Percentiles rank a stretch among this genome's conserved stretches.
phyloP scores from a whole-genome alignment of 2,113 vertebrate genomes.

The Ageneiosus marmoratus region DNA sequence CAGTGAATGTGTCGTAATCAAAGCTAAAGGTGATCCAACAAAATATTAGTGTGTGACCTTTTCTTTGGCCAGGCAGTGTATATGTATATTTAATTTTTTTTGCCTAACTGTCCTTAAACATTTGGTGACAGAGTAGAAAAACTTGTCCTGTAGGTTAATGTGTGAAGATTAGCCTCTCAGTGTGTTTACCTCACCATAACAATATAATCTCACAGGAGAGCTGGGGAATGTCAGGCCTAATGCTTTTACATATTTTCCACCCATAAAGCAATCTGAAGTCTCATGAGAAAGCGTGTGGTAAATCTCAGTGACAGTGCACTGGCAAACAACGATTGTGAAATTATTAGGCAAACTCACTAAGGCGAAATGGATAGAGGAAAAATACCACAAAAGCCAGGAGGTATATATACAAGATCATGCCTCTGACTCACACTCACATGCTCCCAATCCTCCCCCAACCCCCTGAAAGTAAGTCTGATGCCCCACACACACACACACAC shows the following conservation, averaged over 20 bases:
- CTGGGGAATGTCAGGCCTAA: conserved; percentile 20
- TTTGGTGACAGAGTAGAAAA: neutral
- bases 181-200: neutral
- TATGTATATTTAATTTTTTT: neutral
- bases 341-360: neutral
- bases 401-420: neutral
- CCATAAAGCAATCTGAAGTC: neutral
- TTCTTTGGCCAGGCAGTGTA: too few species aligned
- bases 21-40: too few species aligned
- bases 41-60: too few species aligned
- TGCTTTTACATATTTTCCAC: conserved; percentile 19
- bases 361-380: neutral
- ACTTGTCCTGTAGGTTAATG: neutral
- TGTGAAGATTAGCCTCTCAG: neutral
- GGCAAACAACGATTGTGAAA: neutral
- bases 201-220: neutral
- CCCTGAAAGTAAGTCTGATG: neutral
- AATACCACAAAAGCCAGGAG: neutral
- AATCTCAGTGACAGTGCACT: neutral
- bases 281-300: neutral
- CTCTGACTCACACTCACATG: neutral
- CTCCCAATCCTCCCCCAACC: neutral
- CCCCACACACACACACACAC: too few species aligned
- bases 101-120: neutral
- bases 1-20: too few species aligned